A percentile compares a stretch with the other conserved stretches of the same genome.
phyloP scores from a whole-genome alignment of 2,113 vertebrate species.

The Pipra filicauda region DNA sequence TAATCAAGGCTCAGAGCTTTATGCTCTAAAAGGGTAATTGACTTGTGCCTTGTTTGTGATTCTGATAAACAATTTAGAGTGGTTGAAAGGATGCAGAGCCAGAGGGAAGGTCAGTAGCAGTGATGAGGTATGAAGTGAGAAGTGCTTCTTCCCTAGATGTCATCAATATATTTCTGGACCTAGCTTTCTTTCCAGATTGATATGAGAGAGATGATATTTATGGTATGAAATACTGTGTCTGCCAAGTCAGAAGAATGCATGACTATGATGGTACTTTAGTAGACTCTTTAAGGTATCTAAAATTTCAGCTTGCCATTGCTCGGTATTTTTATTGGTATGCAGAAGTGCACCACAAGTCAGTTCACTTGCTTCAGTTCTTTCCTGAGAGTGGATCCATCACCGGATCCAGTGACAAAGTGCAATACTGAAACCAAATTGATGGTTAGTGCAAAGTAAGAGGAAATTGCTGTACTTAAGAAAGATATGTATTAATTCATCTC shows the following conservation, averaged over 20 bases:
- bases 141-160: neutral
- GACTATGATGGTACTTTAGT: neutral
- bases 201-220: neutral
- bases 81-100: neutral
- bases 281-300: neutral
- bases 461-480: neutral
- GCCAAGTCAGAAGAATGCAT: neutral
- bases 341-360: neutral
- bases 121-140: neutral
- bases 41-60: neutral
- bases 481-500: neutral
- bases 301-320: neutral
- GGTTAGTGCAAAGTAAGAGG: neutral
- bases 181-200: neutral
- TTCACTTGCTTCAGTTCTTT: neutral
- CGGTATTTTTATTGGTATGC: neutral
- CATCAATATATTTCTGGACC: neutral
- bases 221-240: neutral
- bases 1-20: slow-evolving; percentile 43
- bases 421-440: neutral
- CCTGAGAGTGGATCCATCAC: neutral
- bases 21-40: slow-evolving; percentile 30
- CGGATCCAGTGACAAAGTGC: neutral
- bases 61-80: slow-evolving; percentile 8
- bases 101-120: slow-evolving; percentile 18